Conservation (phyloP, 2,888 invertebrate genomes). For the Lymantria monacha region DNA sequence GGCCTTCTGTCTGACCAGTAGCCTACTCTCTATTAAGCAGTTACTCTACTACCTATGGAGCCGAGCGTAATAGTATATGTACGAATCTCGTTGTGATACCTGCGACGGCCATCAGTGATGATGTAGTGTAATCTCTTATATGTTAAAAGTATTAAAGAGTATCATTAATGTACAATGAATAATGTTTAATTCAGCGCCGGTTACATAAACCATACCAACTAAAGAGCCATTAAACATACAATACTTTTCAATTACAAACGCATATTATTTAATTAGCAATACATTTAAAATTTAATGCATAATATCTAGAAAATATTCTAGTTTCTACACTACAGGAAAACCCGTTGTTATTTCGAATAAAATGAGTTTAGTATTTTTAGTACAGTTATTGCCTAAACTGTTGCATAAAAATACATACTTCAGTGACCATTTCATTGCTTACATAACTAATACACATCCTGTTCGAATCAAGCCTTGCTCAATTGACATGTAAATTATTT, state of each 20-base stretch:
- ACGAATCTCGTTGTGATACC: slow-evolving; percentile 61
- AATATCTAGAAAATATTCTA: not conserved
- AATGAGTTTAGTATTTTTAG: not conserved
- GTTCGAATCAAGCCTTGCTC: slow-evolving; percentile 3
- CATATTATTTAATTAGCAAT: too few relatives aligned
- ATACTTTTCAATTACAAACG: not conserved
- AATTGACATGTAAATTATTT: slow-evolving; percentile 16
- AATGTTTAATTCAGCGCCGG: too few relatives aligned
- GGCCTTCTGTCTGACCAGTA: too few relatives aligned
- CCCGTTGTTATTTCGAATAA: not conserved
- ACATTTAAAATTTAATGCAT: too few relatives aligned
- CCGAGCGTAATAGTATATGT: slow-evolving; percentile 37
- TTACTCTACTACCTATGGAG: not conserved
- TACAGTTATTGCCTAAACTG: not conserved
- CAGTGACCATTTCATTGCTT: not conserved
- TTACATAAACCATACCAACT: not conserved
- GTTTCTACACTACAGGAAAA: slow-evolving; percentile 1
- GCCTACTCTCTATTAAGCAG: too few relatives aligned
- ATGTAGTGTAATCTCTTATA: slow-evolving; percentile 41
- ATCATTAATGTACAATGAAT: not conserved
- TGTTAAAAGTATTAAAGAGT: slow-evolving; percentile 1
- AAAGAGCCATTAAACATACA: not conserved
- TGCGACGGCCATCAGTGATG: slow-evolving; percentile 42
- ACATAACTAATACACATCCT: slow-evolving; percentile 3
- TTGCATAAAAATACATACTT: not conserved